phyloP scores from a whole-genome alignment of 2,888 invertebrate genomes.

The Apodemia zela region DNA sequence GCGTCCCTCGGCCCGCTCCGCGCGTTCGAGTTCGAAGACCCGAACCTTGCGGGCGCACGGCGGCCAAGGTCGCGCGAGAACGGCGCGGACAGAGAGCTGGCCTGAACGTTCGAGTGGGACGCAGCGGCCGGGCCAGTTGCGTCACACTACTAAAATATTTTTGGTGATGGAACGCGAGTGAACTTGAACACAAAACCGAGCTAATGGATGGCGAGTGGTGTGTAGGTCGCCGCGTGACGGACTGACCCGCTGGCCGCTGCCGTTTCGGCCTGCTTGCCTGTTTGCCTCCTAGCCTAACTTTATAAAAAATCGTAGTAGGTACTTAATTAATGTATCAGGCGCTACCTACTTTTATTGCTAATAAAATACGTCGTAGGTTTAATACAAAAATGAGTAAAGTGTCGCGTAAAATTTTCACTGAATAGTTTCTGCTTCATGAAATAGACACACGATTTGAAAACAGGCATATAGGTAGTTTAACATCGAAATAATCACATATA shows the following conservation, averaged over 20 bases:
- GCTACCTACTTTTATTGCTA: not conserved
- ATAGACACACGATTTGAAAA: not conserved
- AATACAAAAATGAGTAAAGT: not conserved
- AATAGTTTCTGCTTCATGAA: not conserved
- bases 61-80: slow-evolving; percentile 86
- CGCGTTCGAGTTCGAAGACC: slow-evolving; percentile 86
- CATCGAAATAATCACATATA: not conserved
- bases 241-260: slow-evolving; percentile 69
- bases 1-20: slow-evolving; percentile 60
- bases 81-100: slow-evolving; percentile 64
- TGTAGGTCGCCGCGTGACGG: slow-evolving; percentile 70
- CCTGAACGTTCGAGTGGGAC: slow-evolving; percentile 63
- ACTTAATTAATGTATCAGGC: not conserved
- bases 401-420: not conserved
- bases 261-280: slow-evolving; percentile 46
- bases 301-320: slow-evolving; percentile 4
- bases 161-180: slow-evolving; percentile 78
- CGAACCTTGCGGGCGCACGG: slow-evolving; percentile 93
- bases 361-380: not conserved
- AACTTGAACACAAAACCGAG: slow-evolving; percentile 77
- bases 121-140: slow-evolving; percentile 57
- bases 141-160: slow-evolving; percentile 79
- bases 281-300: slow-evolving; percentile 48
- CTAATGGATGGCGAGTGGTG: slow-evolving; percentile 68
- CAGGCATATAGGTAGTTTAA: not conserved